These are phyloP conservation scores for Diorhabda sublineata DNA, from an alignment of 1,140 invertebrate species.

Conservation along the genomic window DNA sequence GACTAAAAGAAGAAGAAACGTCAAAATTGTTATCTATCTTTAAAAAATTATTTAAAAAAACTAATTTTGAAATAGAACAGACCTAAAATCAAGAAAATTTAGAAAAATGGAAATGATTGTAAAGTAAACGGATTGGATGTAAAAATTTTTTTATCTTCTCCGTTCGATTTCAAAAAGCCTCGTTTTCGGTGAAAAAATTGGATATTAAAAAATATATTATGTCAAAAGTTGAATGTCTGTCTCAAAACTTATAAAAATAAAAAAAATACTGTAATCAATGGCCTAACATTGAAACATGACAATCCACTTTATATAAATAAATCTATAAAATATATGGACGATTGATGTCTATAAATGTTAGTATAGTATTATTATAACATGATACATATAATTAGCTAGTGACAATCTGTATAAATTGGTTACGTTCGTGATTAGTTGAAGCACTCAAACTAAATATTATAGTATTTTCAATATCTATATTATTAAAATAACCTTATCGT, in stretches of 20 bases:
- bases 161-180: too few relatives aligned
- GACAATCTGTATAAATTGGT: conserved; percentile 34
- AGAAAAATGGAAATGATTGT: too few relatives aligned
- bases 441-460: not conserved
- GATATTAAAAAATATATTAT: not conserved
- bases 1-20: too few relatives aligned
- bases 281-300: conserved; percentile 44
- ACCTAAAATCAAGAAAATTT: too few relatives aligned
- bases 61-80: too few relatives aligned
- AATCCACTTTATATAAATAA: conserved; percentile 36
- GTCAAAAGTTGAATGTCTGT: conserved; percentile 32
- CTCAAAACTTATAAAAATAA: conserved; percentile 29
- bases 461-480: not conserved
- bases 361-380: conserved; percentile 13
- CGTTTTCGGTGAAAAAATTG: too few relatives aligned
- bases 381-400: conserved; percentile 28
- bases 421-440: conserved; percentile 6
- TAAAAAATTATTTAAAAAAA: too few relatives aligned
- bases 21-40: too few relatives aligned
- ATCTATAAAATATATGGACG: conserved; percentile 22
- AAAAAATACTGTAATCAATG: conserved; percentile 34
- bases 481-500: too few relatives aligned
- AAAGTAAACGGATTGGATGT: too few relatives aligned
- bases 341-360: conserved; percentile 27
- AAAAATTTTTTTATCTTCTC: too few relatives aligned